phyloP scores from a whole-genome alignment of 2,113 vertebrate genomes.

The Arothron firmamentum region DNA sequence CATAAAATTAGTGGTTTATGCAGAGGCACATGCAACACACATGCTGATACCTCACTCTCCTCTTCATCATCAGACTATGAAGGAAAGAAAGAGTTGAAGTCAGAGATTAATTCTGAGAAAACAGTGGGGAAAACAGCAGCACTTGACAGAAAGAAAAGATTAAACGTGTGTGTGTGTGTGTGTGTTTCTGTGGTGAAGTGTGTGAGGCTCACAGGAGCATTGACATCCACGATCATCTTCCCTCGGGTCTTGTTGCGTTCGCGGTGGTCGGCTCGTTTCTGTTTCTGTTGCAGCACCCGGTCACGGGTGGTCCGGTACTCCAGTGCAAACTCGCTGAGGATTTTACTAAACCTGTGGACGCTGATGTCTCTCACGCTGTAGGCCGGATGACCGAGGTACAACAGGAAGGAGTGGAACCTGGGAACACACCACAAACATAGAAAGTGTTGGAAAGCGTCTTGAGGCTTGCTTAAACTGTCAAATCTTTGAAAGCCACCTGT shows the following conservation, averaged over 20 bases:
- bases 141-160: not conserved
- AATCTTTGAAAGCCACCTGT: conserved; percentile 72
- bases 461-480: too few relatives aligned
- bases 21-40: conserved; percentile 31
- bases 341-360: conserved; percentile 92
- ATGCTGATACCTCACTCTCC: conserved; percentile 77
- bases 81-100: conserved; percentile 46
- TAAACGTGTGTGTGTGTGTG: not conserved
- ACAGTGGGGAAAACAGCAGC: conserved; percentile 1
- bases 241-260: conserved; percentile 96
- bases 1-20: conserved; percentile 10
- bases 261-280: conserved; percentile 92
- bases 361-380: conserved; percentile 89
- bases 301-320: conserved; percentile 95
- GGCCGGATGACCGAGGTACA: conserved; percentile 89
- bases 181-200: not conserved
- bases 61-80: conserved; percentile 92
- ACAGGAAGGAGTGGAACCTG: conserved; percentile 93
- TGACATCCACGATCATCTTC: conserved; percentile 97
- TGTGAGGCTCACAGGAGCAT: conserved; percentile 63
- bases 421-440: not conserved
- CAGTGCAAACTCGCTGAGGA: conserved; percentile 91
- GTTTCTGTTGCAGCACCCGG: conserved; percentile 91
- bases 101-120: conserved; percentile 21
- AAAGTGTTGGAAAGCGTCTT: not conserved